Percentiles rank a stretch among this genome's conserved stretches.
Evolutionary conservation across 1,140 invertebrate species (phyloP).

Genomic region (Eupristina koningsbergeri): DNA sequence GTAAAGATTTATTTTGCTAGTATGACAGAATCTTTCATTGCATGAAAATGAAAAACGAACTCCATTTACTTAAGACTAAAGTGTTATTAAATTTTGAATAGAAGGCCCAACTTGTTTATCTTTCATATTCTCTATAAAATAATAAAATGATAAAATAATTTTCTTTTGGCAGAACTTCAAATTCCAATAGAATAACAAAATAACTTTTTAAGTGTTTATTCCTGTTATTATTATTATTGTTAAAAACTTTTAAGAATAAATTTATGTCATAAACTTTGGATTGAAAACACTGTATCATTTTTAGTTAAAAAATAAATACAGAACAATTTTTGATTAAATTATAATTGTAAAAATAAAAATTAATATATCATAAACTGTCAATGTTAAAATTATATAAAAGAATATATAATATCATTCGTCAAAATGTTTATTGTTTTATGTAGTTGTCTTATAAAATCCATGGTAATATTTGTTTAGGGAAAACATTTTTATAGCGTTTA

Average conservation of each 20-base stretch:
- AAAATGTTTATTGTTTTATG: no score
- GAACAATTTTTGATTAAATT: no score
- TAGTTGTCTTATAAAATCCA: no score
- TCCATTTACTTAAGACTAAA: background rate
- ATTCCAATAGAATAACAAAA: background rate
- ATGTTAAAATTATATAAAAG: no score
- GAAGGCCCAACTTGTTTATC: background rate
- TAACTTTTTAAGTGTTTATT: background rate
- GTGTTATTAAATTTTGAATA: constrained; percentile 3
- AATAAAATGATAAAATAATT: constrained; percentile 34
- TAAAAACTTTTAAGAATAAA: background rate
- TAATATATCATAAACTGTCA: no score
- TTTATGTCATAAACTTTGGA: background rate
- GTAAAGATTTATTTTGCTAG: background rate
- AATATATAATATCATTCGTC: no score
- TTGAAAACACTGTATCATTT: background rate
- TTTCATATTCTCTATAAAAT: background rate
- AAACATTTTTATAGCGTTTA: background rate
- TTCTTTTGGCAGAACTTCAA: background rate
- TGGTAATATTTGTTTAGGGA: background rate
- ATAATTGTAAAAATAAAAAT: no score
- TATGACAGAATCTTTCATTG: background rate
- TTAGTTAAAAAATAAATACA: background rate
- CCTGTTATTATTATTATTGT: background rate
- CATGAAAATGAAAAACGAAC: background rate